These are phyloP conservation scores for Galbula dea DNA, from an alignment of 2,113 vertebrate species.

Conservation along the genomic window DNA sequence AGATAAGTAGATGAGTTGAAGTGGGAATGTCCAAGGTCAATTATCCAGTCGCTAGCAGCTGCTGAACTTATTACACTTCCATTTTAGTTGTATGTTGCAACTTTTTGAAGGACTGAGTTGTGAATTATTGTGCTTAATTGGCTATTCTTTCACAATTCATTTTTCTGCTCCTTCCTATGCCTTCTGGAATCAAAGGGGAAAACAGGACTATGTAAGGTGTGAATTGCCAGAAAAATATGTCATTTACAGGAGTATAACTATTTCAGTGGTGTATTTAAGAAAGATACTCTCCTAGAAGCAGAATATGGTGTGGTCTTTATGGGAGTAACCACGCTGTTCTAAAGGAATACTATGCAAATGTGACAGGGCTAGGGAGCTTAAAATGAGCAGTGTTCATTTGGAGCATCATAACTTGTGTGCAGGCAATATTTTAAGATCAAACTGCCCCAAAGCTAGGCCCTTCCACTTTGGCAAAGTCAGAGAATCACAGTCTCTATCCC, in stretches of 20 bases:
- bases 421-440: neutral
- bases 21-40: neutral
- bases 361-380: neutral
- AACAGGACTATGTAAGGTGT: neutral
- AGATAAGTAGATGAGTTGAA: neutral
- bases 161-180: neutral
- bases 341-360: neutral
- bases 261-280: neutral
- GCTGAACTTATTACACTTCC: neutral
- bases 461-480: neutral
- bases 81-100: neutral
- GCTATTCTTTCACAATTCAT: neutral
- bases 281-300: neutral
- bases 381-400: neutral
- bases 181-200: neutral
- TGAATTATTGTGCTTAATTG: neutral
- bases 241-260: neutral
- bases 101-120: neutral
- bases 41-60: neutral
- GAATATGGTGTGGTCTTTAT: neutral
- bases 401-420: neutral
- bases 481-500: neutral
- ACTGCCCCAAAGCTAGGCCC: neutral
- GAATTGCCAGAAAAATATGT: neutral
- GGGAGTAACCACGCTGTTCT: neutral